Evolutionary conservation across 2,888 invertebrate genomes (phyloP).

Genomic region (Aethes cnicana): DNA sequence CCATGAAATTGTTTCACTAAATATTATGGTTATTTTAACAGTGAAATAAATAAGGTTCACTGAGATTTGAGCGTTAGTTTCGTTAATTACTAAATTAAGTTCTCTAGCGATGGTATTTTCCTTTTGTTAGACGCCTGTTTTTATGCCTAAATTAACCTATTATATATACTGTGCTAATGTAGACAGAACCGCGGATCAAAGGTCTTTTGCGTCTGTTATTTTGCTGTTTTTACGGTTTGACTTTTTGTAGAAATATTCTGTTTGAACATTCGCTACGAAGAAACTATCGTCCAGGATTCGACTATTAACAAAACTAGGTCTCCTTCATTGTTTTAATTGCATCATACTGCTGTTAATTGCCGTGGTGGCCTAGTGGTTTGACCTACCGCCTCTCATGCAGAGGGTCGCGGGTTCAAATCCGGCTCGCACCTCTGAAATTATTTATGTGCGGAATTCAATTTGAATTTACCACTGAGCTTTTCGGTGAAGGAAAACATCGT

Average conservation of each 20-base stretch:
- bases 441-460: no score
- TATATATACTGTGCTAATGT: background rate
- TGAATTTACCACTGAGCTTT: no score
- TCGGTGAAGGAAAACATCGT: no score
- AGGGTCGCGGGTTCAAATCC: no score
- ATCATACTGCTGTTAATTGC: slow-evolving; percentile 20
- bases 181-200: no score
- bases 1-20: slow-evolving; percentile 54
- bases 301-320: slow-evolving; percentile 5
- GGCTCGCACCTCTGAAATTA: no score
- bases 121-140: no score
- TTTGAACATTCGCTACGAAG: no score
- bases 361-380: slow-evolving; percentile 12
- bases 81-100: background rate
- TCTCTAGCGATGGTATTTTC: background rate
- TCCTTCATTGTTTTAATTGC: slow-evolving; percentile 22
- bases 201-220: background rate
- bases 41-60: slow-evolving; percentile 10
- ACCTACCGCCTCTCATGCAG: background rate
- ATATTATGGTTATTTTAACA: slow-evolving; percentile 40
- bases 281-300: background rate
- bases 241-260: no score
- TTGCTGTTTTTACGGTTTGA: no score
- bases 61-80: background rate
- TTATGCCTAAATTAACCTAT: no score